Conservation (phyloP, 2,113 vertebrate species). For the Apteryx mantelli region DNA sequence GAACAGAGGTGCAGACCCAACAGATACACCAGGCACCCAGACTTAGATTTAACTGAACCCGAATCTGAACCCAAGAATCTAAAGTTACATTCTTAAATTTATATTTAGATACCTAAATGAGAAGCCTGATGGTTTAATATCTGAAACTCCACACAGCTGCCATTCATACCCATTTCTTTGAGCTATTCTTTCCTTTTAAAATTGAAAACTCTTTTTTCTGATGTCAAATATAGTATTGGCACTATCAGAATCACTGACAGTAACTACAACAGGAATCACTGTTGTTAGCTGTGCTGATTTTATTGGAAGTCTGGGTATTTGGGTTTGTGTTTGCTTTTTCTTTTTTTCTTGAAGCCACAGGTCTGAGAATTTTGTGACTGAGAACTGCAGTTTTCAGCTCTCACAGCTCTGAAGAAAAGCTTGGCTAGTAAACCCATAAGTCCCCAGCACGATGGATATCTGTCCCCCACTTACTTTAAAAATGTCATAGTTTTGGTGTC, state of each 20-base stretch:
- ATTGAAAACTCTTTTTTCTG: neutral
- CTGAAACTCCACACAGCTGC: neutral
- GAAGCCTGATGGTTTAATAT: neutral
- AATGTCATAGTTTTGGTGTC: neutral
- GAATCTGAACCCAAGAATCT: neutral
- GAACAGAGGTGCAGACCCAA: fast-evolving
- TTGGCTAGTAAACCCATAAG: neutral
- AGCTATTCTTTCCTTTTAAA: neutral
- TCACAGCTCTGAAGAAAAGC: neutral
- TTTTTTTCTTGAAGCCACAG: neutral
- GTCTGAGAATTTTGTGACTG: neutral
- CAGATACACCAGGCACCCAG: neutral
- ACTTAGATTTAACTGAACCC: neutral
- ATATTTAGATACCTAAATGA: neutral
- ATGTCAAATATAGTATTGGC: neutral
- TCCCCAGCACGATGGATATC: fast-evolving
- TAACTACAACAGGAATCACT: neutral
- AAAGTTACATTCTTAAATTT: neutral
- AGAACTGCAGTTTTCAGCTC: neutral
- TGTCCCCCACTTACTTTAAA: neutral
- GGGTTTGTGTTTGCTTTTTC: neutral
- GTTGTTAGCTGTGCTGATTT: neutral
- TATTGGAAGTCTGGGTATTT: neutral
- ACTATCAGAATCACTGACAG: neutral
- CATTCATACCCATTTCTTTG: neutral